Base-by-base conservation (phyloP, 1,140 invertebrate genomes). In the Zaprionus lachaisei region DNA sequence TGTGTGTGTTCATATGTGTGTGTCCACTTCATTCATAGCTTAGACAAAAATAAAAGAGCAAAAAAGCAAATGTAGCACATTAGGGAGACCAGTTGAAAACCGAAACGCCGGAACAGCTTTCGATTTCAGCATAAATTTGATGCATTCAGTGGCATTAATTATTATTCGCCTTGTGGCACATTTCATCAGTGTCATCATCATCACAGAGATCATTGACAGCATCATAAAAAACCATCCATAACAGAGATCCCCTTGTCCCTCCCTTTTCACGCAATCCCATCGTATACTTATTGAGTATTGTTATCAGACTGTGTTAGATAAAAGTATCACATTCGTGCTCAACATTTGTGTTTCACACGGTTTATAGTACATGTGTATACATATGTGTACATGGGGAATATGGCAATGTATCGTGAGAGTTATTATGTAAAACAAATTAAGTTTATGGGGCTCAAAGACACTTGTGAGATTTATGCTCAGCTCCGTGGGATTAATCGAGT, bases 281-380 rank as follows among this genome's bases (percentile, higher is more conserved):
- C 31, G 2, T 14, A 24, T 54, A 51, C 28, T 38, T 73, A 57
- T 56, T 22, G 65, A 37, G 34, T 41, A 57, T 57, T 65, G 61
- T 76, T 76, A 77, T 80, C 61, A 28, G 58, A 69, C 58, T 77
- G 77, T 80, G 77, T 80, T 80, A 73, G 75, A 80, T 80, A 73
- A 73, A 80, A 73, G 56, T 73, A 74, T 61, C 74, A 73, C 67
- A 69, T 77, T 63, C 67, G 49, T 73, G 71, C 38, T 15, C 37
- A 17, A 64, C 69, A 56, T 71, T 56, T 31, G 60, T 64, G 47
- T 22, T 70, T 63, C 54, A 49, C 66, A 44, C 56, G 20, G 31
- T 62, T 63, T 63, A 49, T 63, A 63, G 15, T 28, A 31, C 28
- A 31, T 31, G 28, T 31, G 28, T 12, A 41, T 15, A 24, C 24